Percentiles rank a stretch among this genome's conserved stretches.
Conservation (phyloP, 1,140 invertebrate species). For the Bombyx mandarina region DNA sequence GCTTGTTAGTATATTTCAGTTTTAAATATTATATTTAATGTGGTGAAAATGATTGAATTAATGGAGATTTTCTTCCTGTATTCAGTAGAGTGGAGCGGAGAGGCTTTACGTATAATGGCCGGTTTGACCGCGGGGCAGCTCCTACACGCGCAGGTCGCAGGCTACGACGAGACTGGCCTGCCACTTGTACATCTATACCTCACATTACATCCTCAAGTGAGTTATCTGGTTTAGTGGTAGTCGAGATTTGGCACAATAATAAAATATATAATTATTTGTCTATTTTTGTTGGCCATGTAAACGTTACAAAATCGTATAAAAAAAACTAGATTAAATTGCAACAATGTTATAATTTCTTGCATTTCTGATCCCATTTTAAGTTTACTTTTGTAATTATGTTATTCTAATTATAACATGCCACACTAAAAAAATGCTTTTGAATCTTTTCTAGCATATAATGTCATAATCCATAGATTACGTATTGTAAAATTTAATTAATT, state of each 20-base stretch:
- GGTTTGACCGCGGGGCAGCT: constrained; percentile 84
- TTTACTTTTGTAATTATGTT: neutral
- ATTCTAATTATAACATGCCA: neutral
- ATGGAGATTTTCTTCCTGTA: neutral
- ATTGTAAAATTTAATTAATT: constrained; percentile 12
- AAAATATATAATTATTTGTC: too few relatives aligned
- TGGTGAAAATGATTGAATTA: neutral
- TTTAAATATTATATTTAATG: neutral
- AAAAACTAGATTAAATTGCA: too few relatives aligned
- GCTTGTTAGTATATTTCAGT: too few relatives aligned
- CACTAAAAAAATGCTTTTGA: too few relatives aligned
- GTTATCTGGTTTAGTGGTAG: too few relatives aligned
- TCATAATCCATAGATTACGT: neutral
- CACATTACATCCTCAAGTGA: constrained; percentile 78
- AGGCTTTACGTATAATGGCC: constrained; percentile 82
- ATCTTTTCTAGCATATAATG: too few relatives aligned
- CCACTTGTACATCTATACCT: constrained; percentile 86
- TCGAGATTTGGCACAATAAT: too few relatives aligned
- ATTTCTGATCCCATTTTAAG: too few relatives aligned
- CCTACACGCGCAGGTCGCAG: constrained; percentile 89
- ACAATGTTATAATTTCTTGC: too few relatives aligned
- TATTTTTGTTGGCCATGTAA: too few relatives aligned
- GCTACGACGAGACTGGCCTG: constrained; percentile 82
- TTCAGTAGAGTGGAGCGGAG: constrained; percentile 77
- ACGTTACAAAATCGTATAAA: too few relatives aligned